Base-by-base conservation (phyloP, 2,113 vertebrate species). In the Muntiacus reevesi region DNA sequence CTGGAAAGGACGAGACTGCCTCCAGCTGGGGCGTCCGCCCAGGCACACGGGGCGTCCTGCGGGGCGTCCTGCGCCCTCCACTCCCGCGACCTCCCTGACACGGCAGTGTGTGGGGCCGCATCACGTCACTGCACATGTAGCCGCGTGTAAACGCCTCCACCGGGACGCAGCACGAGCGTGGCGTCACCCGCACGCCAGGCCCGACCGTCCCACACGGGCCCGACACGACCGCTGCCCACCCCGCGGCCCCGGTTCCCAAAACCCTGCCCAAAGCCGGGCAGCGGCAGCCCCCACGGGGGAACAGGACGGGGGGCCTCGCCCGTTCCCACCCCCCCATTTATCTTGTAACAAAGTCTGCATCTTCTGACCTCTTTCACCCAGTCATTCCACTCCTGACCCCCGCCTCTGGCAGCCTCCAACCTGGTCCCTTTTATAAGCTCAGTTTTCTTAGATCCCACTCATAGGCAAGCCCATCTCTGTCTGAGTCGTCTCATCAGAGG, bases 111-210 rank as follows among this genome's bases (percentile, higher is more conserved):
- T 60, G 59, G 1, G 59, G 27, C 60, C 13, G 28, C 54, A 21
- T 62, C 57, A 25, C 57, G 59, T 60, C 27, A 30, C 14, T 0
- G 27, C 28, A 30, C 60, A 62, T 6, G 12, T 30, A 28, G 60
- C 60, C 25, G 5, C 23, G 9, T 27, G 57, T 27, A 59, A 25
- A 7, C 21, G 8, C 57, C 23, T 27, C 11, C 5, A 28, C 59
- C 10, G 4, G 59, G 59, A 27, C 12, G 11, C 59, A 5, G 10
- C 28, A 27, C 2, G 4, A 0, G 4, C 23, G 25, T 27, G 13
- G 11, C 1, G 27, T 30, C 60, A 30, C 60, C 60, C 5, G 14
- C 5, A 2, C 3, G 28, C 11, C 59, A 60, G 59, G 60, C 60
- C 57, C 27, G 0, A 28, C 60, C 12, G 3, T 60, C 59, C 59